A percentile compares a stretch with the other conserved stretches of the same genome.
Evolutionary conservation across 2,888 invertebrate genomes (phyloP).

Genomic region (Ischnura elegans): DNA sequence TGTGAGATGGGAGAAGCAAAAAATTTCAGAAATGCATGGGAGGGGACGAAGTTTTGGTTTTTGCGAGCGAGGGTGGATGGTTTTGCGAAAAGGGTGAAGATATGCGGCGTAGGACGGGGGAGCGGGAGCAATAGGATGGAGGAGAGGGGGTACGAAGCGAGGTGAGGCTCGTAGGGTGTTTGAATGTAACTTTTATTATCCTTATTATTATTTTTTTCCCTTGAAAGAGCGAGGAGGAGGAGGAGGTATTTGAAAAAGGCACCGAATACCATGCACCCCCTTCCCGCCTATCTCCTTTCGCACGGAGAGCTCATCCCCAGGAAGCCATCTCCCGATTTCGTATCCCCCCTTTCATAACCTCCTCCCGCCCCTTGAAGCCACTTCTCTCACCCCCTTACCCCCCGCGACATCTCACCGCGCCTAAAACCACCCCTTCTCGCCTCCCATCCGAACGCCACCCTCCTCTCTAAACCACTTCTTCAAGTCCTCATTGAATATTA

Average conservation of each 20-base stretch:
- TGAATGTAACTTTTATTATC: neutral
- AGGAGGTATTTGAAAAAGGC: slow-evolving; percentile 59
- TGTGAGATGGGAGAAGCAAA: neutral
- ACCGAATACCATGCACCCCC: slow-evolving; percentile 43
- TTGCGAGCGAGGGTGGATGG: slow-evolving; percentile 19
- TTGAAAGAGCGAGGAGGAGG: slow-evolving; percentile 52
- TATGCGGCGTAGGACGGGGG: neutral
- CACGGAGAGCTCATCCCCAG: neutral
- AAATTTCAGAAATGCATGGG: neutral
- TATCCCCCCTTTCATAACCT: neutral
- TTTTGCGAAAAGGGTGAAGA: neutral
- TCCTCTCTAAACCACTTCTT: slow-evolving; percentile 45
- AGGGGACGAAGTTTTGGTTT: slow-evolving; percentile 1
- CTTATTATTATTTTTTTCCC: neutral
- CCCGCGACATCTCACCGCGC: neutral
- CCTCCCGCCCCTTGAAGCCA: neutral
- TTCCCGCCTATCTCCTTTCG: neutral
- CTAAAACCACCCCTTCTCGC: slow-evolving; percentile 4
- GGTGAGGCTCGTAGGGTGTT: slow-evolving; percentile 56
- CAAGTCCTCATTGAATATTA: slow-evolving; percentile 66
- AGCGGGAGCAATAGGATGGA: neutral
- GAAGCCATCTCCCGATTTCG: slow-evolving; percentile 16
- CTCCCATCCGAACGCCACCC: neutral
- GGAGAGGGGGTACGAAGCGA: neutral
- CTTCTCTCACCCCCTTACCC: neutral